Percentiles rank a stretch among this genome's conserved stretches.
These are phyloP conservation scores for Monomorium pharaonis DNA, from an alignment of 1,140 invertebrate species.

Conservation along the genomic window DNA sequence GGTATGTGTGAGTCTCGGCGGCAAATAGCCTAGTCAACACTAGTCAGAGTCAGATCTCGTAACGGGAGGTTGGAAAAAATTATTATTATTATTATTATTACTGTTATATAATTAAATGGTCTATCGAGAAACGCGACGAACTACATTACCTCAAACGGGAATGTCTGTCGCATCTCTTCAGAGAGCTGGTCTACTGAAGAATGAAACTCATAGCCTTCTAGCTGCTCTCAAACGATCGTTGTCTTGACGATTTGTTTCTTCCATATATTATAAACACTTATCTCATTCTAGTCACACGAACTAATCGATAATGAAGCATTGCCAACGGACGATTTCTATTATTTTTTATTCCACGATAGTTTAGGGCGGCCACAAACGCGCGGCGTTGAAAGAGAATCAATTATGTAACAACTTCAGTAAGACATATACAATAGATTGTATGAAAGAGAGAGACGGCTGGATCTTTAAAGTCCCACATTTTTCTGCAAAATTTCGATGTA, in stretches of 20 bases:
- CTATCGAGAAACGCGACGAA: not conserved
- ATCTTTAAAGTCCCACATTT: not conserved
- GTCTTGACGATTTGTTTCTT: not conserved
- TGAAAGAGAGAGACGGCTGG: not conserved
- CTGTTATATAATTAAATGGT: too few species aligned
- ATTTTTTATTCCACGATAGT: constrained; percentile 43
- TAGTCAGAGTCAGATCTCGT: constrained; percentile 62
- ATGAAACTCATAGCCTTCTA: not conserved
- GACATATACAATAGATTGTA: not conserved
- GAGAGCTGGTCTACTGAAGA: constrained; percentile 64
- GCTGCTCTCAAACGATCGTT: not conserved
- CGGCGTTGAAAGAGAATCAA: not conserved
- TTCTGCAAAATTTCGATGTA: not conserved
- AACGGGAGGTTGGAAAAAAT: constrained; percentile 12
- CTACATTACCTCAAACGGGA: not conserved
- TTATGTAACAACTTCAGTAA: constrained; percentile 21
- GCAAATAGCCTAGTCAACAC: constrained; percentile 64
- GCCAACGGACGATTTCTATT: constrained; percentile 26
- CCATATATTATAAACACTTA: not conserved
- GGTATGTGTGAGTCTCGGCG: constrained; percentile 57
- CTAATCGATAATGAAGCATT: not conserved
- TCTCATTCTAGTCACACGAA: constrained; percentile 47
- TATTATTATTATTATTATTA: constrained; percentile 39
- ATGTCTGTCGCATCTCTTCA: constrained; percentile 32
- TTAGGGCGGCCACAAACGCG: constrained; percentile 11